Evolutionary conservation across 2,797 vertebrate species (phyloP), one percentile per base, ranked within the genome.

Genomic region (Kryptolebias ocellatus): DNA sequence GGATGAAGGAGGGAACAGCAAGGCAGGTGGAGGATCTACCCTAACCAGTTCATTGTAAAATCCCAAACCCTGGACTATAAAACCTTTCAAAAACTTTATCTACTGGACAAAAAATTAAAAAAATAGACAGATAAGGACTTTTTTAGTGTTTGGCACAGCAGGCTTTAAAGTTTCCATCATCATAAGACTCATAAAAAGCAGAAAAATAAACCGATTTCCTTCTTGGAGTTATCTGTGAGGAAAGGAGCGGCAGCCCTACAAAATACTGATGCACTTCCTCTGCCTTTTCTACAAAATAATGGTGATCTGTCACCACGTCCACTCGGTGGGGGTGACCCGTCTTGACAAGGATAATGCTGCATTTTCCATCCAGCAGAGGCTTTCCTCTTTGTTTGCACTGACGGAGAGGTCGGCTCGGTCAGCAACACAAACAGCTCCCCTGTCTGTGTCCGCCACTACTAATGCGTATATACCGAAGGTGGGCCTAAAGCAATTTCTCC

Each of bases 401-500:
- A 49, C 61, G 62, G 60, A 64, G 72, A 85, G 74, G 70, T 72
- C 70, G 78, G 76, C 44, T 65, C 10, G 2, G 27, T 71, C 49
- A 31, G 60, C 54, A 15, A 63, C 54, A 75, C 71, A 67, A 53
- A 56, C 5, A 14, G 52, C 44, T 60, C 47, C 57, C 69, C 54
- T 58, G 50, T 73, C 69, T 70, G 57, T 51, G 59, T 82, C 80
- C 78, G 29, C 69, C 71, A 77, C 49, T 37, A 60, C 8, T 16
- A 65, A 63, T 47, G 53, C 57, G 63, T 72, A 28, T 72, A 20
- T 63, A 70, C 50, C 44, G 52, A 80, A 80, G 64, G 47, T 17
- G 34, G 60, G 66, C 60, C 63, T 54, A 7, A 51, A 64, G 66
- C 29, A 37, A 49, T 46, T 60, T 60, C 54, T 66, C 34, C 18